phyloP scores from a whole-genome alignment of 23 tunicate species.

The Styela clava region DNA sequence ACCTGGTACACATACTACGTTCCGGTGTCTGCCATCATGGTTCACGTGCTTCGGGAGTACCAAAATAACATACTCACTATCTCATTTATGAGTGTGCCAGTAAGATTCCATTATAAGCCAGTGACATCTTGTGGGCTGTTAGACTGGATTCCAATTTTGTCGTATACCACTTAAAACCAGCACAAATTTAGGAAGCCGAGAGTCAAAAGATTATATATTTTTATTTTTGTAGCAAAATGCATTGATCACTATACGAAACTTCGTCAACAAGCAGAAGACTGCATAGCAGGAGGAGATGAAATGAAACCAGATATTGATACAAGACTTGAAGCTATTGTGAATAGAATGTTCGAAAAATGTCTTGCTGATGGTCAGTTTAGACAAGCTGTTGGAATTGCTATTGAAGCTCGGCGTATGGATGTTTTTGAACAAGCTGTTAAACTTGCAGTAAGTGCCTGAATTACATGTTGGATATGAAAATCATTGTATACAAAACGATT shows the following conservation, averaged over 20 bases:
- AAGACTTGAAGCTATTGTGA: constrained; percentile 89
- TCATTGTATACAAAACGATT: background rate
- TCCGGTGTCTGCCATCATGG: no score
- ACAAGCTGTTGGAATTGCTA: constrained; percentile 96
- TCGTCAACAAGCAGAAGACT: constrained; percentile 61
- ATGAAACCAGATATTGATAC: constrained; percentile 67
- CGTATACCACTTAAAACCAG: no score
- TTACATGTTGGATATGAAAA: background rate
- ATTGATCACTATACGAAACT: constrained; percentile 93
- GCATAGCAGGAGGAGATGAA: constrained; percentile 49
- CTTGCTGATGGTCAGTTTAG: constrained; percentile 70
- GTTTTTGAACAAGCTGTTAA: constrained; percentile 82
- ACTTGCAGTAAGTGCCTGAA: constrained; percentile 41
- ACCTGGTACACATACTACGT: no score
- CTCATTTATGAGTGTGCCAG: no score
- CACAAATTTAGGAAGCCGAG: no score
- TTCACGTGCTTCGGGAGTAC: no score
- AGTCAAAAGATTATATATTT: no score
- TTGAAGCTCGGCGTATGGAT: constrained; percentile 91
- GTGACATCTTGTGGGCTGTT: no score
- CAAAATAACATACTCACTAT: no score
- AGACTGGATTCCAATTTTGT: no score
- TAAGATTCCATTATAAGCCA: no score
- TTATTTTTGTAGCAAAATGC: constrained; percentile 74
- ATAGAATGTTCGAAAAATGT: constrained; percentile 92